These are phyloP conservation scores for Gasterosteus aculeatus DNA, from an alignment of 2,113 vertebrate species.

Conservation along the genomic window DNA sequence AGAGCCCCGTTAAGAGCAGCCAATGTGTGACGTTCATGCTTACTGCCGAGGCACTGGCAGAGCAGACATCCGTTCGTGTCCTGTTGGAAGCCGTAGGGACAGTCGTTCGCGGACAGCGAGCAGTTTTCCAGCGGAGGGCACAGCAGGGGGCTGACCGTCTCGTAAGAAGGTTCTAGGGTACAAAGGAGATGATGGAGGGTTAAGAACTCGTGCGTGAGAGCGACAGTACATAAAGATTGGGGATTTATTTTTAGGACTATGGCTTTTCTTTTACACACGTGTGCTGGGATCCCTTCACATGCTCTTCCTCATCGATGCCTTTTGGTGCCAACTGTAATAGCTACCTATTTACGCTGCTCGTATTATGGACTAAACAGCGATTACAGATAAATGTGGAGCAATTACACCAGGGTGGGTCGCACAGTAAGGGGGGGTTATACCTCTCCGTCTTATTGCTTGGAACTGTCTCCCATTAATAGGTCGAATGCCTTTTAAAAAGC, in stretches of 20 bases:
- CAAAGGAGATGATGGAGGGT: conserved; percentile 7
- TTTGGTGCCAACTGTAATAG: conserved; percentile 66
- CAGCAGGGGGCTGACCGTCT: conserved; percentile 82
- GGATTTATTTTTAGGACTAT: neutral
- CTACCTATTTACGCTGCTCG: conserved; percentile 62
- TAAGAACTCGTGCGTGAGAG: conserved; percentile 11
- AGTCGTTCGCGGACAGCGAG: conserved; percentile 78
- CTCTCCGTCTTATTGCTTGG: conserved; percentile 39
- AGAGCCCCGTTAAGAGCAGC: conserved; percentile 11
- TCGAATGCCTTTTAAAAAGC: conserved; percentile 25
- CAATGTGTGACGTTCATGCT: neutral
- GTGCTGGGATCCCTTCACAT: conserved; percentile 38
- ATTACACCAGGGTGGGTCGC: conserved; percentile 65
- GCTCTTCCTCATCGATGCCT: conserved; percentile 32
- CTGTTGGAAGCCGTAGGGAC: conserved; percentile 82
- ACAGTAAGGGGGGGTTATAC: conserved; percentile 41
- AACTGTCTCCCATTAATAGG: conserved; percentile 59
- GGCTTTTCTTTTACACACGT: neutral
- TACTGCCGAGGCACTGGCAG: conserved; percentile 83
- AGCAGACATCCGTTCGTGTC: conserved; percentile 83
- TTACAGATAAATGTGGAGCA: conserved; percentile 75
- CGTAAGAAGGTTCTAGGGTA: conserved; percentile 82
- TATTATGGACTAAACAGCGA: conserved; percentile 71
- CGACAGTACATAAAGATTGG: neutral
- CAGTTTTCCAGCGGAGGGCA: conserved; percentile 84